phyloP scores from a whole-genome alignment of 2,888 invertebrate genomes.

The Troides oblongomaculatus region DNA sequence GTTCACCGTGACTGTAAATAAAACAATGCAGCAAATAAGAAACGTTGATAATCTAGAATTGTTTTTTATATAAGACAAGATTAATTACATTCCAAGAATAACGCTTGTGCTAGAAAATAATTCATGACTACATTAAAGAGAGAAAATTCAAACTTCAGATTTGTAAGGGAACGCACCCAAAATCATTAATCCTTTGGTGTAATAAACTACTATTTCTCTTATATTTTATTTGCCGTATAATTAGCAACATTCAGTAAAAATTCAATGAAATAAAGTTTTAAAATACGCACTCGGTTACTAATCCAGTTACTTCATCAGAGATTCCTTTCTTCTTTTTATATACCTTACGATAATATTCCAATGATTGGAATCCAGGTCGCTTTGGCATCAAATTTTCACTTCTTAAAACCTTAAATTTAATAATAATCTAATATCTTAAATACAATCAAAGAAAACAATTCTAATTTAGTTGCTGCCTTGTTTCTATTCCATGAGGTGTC shows the following conservation, averaged over 20 bases:
- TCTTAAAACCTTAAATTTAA: constrained; percentile 47
- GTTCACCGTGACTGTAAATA: constrained; percentile 84
- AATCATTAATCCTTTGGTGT: no score
- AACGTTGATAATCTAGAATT: no score
- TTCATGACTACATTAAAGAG: not conserved
- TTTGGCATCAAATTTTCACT: constrained; percentile 53
- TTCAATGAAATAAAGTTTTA: not conserved
- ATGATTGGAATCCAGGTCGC: constrained; percentile 50
- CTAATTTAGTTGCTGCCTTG: not conserved
- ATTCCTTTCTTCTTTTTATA: constrained; percentile 37
- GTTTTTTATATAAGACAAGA: not conserved
- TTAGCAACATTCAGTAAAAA: no score
- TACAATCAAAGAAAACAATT: not conserved
- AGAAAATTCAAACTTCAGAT: not conserved
- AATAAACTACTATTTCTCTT: no score
- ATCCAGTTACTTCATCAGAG: constrained; percentile 35
- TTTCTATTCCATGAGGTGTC: no score
- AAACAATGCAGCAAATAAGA: not conserved
- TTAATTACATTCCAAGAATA: not conserved
- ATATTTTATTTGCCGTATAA: no score
- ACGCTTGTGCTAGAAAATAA: not conserved
- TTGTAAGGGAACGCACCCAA: not conserved
- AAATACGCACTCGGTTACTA: constrained; percentile 45
- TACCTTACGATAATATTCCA: constrained; percentile 51
- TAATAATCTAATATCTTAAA: not conserved